Evolutionary conservation across 1,140 invertebrate genomes (phyloP).

Genomic region (Polypedilum vanderplanki): DNA sequence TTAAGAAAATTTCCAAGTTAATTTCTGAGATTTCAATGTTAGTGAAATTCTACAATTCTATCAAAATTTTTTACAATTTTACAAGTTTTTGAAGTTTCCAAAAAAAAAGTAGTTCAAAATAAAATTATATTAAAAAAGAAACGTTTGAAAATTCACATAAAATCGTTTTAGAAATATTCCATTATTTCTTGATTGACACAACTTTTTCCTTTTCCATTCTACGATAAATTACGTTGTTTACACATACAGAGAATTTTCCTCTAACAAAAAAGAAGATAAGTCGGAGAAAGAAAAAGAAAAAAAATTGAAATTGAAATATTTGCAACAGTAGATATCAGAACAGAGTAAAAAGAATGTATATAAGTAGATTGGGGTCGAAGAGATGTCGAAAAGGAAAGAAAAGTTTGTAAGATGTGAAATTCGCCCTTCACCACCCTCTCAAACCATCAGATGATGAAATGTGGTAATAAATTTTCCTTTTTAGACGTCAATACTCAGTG

Average conservation of each 20-base stretch:
- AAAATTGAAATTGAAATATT: too few species aligned
- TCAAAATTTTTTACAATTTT: too few species aligned
- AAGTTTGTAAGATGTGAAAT: neutral
- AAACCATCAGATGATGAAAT: constrained; percentile 20
- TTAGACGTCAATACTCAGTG: too few species aligned
- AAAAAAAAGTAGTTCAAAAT: too few species aligned
- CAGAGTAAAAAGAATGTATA: neutral
- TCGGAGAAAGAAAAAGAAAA: neutral
- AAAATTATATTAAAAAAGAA: too few species aligned
- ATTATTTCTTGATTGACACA: constrained; percentile 1
- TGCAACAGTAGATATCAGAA: neutral
- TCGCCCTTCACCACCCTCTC: neutral
- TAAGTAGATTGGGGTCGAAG: neutral
- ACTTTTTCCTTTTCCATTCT: neutral
- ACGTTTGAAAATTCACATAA: too few species aligned
- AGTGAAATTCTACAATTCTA: too few species aligned
- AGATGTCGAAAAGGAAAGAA: neutral
- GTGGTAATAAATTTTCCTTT: constrained; percentile 23
- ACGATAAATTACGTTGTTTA: constrained; percentile 24
- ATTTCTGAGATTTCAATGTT: too few species aligned
- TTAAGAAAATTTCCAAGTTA: too few species aligned
- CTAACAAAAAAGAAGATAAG: neutral
- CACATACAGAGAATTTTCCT: neutral
- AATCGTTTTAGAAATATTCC: neutral
- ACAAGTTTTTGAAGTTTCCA: too few species aligned